These are phyloP conservation scores for Scatophagus argus DNA, from an alignment of 2,113 vertebrate species.

Conservation along the genomic window DNA sequence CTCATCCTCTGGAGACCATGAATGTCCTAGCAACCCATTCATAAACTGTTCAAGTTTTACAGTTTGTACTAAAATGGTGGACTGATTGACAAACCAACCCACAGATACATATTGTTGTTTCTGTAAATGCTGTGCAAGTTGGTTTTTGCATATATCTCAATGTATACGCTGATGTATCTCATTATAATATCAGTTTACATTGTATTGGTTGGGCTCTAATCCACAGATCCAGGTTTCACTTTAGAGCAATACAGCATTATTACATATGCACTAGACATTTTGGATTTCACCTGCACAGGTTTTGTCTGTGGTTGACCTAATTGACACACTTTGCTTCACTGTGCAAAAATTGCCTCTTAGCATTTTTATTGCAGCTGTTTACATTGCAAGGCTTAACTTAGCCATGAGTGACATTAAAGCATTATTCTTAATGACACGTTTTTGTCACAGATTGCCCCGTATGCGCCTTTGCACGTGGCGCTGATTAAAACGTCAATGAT, in stretches of 20 bases:
- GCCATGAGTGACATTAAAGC: slow-evolving; percentile 11
- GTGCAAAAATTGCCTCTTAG: slow-evolving; percentile 20
- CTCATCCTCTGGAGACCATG: background rate
- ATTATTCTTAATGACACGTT: slow-evolving; percentile 19
- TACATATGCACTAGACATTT: background rate
- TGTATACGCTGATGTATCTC: background rate
- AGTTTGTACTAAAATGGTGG: background rate
- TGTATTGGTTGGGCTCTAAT: background rate
- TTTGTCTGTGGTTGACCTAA: slow-evolving; percentile 5
- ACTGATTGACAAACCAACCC: background rate
- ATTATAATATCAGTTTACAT: no score
- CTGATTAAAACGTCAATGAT: slow-evolving; percentile 37
- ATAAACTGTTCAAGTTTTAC: background rate
- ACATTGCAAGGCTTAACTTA: background rate
- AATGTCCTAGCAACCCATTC: background rate
- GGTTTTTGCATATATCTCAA: background rate
- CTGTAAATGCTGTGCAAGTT: background rate
- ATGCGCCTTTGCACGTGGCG: background rate
- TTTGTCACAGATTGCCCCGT: background rate
- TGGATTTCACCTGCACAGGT: background rate
- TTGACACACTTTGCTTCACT: slow-evolving; percentile 11
- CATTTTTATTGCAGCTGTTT: slow-evolving; percentile 18
- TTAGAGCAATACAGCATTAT: background rate
- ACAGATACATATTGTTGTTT: no score
- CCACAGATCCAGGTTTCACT: background rate